phyloP scores from a whole-genome alignment of 2,888 invertebrate species.

The Macropis europaea region DNA sequence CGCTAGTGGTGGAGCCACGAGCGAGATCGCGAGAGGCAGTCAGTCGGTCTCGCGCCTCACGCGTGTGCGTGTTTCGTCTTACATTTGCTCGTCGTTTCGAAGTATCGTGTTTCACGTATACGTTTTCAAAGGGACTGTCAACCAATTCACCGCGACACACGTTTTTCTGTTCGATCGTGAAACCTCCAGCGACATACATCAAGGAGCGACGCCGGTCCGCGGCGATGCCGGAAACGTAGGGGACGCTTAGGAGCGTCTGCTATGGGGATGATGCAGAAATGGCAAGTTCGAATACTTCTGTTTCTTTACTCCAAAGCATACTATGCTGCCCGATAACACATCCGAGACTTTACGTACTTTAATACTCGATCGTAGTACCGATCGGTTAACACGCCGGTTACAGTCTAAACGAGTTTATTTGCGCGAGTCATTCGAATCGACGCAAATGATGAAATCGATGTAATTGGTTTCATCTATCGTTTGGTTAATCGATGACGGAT shows the following conservation, averaged over 20 bases:
- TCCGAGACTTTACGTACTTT: too few relatives aligned
- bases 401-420: too few relatives aligned
- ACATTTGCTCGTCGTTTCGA: background rate
- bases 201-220: conserved; percentile 26
- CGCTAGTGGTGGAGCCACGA: conserved; percentile 47
- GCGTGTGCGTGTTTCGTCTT: conserved; percentile 61
- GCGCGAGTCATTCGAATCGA: too few relatives aligned
- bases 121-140: conserved; percentile 7
- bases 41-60: conserved; percentile 69
- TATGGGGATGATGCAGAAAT: conserved; percentile 56
- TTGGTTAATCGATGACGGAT: too few relatives aligned
- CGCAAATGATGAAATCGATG: too few relatives aligned
- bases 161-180: background rate
- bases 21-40: conserved; percentile 41
- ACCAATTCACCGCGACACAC: background rate
- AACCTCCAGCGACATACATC: background rate
- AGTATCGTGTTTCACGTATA: conserved; percentile 13
- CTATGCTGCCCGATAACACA: too few relatives aligned
- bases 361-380: too few relatives aligned
- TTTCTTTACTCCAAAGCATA: background rate
- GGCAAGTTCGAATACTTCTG: conserved; percentile 41
- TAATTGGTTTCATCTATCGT: too few relatives aligned
- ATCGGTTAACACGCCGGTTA: too few relatives aligned
- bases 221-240: conserved; percentile 52
- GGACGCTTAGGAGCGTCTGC: conserved; percentile 48